Evolutionary conservation across 2,113 vertebrate species (phyloP), one percentile per base, ranked within the genome.

Genomic region (Symphodus melops): DNA sequence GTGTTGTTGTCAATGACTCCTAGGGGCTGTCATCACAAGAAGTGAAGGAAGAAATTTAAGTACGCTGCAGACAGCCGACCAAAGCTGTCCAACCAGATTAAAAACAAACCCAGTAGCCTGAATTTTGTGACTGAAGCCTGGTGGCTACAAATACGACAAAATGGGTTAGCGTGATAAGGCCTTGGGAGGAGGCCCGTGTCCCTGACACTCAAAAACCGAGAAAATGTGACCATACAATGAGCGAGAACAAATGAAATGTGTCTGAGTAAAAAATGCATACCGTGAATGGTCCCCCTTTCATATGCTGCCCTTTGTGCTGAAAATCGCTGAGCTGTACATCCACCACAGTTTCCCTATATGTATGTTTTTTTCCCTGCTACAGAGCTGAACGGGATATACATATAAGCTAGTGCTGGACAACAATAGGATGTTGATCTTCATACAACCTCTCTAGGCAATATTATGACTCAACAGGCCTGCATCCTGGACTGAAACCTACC

Each of bases 251-350:
- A 88, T 88, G 86, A 87, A 87, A 89, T 86, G 79, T 91, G 81
- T 88, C 83, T 75, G 39, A 71, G 61, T 82, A 23, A 77, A 63
- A 77, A 81, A 78, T 16, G 79, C 85, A 67, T 33, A 71, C 51
- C 60, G 28, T 55, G 72, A 84, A 60, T 33, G 75, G 14, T 54
- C 48, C 70, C 68, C 84, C 81, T 83, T 84, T 85, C 82, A 75
- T 72, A 56, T 72, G 85, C 83, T 73, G 63, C 80, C 91, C 93
- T 94, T 95, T 94, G 93, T 94, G 93, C 84, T 68, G 74, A 82
- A 89, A 93, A 92, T 78, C 81, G 91, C 92, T 92, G 93, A 94
- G 90, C 81, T 77, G 67, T 37, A 88, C 91, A 83, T 59, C 73
- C 54, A 83, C 70, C 75, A 75, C 81, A 61, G 83, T 65, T 84